A percentile compares a stretch with the other conserved stretches of the same genome.
These are phyloP conservation scores for Napeogenes sylphis DNA, from an alignment of 2,888 invertebrate genomes.

Conservation along the genomic window DNA sequence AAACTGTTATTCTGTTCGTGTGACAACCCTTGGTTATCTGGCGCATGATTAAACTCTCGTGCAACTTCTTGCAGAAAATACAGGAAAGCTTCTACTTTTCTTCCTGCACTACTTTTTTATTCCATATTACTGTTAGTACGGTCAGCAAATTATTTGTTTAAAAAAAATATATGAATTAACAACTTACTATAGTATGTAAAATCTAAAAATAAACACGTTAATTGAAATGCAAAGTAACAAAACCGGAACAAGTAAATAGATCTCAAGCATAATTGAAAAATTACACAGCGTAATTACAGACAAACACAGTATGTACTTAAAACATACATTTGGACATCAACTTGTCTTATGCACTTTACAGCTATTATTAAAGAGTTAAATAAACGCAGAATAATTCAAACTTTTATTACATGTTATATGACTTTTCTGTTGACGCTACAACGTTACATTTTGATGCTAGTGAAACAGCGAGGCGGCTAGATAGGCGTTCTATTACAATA, in stretches of 20 bases:
- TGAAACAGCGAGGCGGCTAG: conserved; percentile 27
- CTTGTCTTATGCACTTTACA: not conserved
- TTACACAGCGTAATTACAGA: too few relatives aligned
- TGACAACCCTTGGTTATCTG: conserved; percentile 58
- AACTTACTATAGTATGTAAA: too few relatives aligned
- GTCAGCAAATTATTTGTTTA: conserved; percentile 32
- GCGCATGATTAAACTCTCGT: conserved; percentile 67
- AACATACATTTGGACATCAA: too few relatives aligned
- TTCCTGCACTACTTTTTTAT: conserved; percentile 60
- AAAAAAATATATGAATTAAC: not conserved
- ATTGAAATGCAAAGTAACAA: too few relatives aligned
- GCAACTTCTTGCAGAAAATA: conserved; percentile 59
- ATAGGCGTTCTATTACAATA: conserved; percentile 35
- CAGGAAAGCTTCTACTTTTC: conserved; percentile 58
- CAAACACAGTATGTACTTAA: too few relatives aligned
- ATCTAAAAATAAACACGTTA: too few relatives aligned
- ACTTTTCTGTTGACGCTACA: conserved; percentile 28
- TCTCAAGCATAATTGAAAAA: not conserved
- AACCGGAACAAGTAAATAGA: not conserved
- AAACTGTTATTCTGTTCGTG: conserved; percentile 3
- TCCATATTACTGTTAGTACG: conserved; percentile 46
- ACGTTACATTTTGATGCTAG: conserved; percentile 33
- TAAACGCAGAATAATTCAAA: not conserved
- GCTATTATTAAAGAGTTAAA: conserved; percentile 2
- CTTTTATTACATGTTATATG: conserved; percentile 3